Percentiles rank a stretch among this genome's conserved stretches.
phyloP scores from a whole-genome alignment of 2,113 vertebrate species.

The Syngnathus scovelli region DNA sequence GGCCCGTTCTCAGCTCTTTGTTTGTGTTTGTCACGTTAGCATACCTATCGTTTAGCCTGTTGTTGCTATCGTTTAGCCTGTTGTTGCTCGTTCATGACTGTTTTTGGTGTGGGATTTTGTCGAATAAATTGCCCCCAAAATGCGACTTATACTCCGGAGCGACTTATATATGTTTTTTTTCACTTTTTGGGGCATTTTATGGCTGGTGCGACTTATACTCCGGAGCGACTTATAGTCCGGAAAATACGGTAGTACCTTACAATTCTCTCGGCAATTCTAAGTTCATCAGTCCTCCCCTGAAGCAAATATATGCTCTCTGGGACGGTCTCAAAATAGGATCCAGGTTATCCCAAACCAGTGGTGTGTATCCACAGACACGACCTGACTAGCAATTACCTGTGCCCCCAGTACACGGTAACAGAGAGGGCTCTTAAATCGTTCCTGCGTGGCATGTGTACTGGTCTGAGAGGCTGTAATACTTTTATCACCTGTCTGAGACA shows the following conservation, averaged over 20 bases:
- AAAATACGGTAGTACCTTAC: constrained; percentile 14
- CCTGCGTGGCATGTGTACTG: constrained; percentile 4
- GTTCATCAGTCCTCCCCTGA: constrained; percentile 29
- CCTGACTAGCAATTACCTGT: constrained; percentile 46
- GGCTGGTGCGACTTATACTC: too few species aligned
- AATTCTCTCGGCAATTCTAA: constrained; percentile 17
- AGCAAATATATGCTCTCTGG: constrained; percentile 11
- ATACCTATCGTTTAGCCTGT: too few species aligned
- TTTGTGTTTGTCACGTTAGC: too few species aligned
- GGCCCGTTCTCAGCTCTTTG: too few species aligned
- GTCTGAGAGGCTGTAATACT: constrained; percentile 9
- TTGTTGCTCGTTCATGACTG: too few species aligned
- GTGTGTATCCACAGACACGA: constrained; percentile 29
- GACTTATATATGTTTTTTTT: too few species aligned
- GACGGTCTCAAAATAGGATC: constrained; percentile 30
- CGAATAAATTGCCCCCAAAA: too few species aligned
- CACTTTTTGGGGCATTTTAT: too few species aligned
- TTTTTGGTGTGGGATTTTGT: too few species aligned
- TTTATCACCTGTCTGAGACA: constrained; percentile 25
- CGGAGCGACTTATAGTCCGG: too few species aligned
- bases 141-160: too few species aligned
- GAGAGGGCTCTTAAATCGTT: constrained; percentile 14
- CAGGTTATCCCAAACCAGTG: constrained; percentile 28
- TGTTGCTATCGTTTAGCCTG: too few species aligned
- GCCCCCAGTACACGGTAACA: constrained; percentile 16